A percentile compares a stretch with the other conserved stretches of the same genome.
These are phyloP conservation scores for Agrypnus murinus DNA, from an alignment of 2,888 invertebrate species.

Conservation along the genomic window DNA sequence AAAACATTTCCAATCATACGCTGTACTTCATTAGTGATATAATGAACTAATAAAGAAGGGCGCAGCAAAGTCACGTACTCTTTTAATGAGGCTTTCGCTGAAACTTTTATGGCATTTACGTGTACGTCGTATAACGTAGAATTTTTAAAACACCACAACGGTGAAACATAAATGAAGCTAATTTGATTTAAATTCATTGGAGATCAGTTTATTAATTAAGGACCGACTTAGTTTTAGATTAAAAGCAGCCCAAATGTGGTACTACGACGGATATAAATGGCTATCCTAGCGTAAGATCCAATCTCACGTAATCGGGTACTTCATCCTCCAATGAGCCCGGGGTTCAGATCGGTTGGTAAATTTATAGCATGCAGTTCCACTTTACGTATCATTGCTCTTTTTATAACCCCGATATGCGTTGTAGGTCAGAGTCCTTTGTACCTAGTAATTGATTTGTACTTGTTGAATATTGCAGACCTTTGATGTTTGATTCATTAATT, in stretches of 20 bases:
- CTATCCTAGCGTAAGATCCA: conserved; percentile 45
- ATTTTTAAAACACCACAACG: conserved; percentile 9
- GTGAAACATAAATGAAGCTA: conserved; percentile 14
- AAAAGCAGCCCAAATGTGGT: conserved; percentile 28
- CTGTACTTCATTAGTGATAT: conserved; percentile 7
- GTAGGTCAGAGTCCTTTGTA: too few relatives aligned
- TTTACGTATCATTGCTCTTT: conserved; percentile 27
- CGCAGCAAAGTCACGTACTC: conserved; percentile 16
- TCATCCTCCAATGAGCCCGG: conserved; percentile 30
- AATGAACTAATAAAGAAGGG: conserved; percentile 7
- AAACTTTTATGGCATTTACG: conserved; percentile 13
- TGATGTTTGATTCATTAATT: too few relatives aligned
- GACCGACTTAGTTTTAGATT: conserved; percentile 34
- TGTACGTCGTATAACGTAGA: not conserved
- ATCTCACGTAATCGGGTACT: conserved; percentile 43
- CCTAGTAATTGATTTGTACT: too few relatives aligned
- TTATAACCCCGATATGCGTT: not conserved
- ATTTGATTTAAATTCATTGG: conserved; percentile 29
- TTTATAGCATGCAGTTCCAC: conserved; percentile 35
- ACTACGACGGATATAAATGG: conserved; percentile 39
- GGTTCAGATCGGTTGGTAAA: conserved; percentile 30
- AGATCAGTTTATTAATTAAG: conserved; percentile 39
- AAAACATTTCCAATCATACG: conserved; percentile 1
- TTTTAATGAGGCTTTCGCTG: conserved; percentile 17
- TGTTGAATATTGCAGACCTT: too few relatives aligned